Base-by-base conservation (phyloP, 1,140 invertebrate genomes). In the Pantala flavescens region DNA sequence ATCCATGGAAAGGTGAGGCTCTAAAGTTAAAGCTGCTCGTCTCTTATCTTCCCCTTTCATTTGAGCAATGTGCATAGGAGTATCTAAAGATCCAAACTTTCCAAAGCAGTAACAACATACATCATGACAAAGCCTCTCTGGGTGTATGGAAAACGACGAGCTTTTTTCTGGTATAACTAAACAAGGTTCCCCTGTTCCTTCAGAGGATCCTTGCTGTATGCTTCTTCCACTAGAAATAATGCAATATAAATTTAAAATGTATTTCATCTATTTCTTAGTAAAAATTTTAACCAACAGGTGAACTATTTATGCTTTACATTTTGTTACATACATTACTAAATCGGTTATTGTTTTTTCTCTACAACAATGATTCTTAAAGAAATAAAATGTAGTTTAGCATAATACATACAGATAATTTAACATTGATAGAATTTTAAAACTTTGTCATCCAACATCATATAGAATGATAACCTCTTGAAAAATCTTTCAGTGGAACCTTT, bases 71-170 rank as follows among this genome's bases (percentile, higher is more conserved):
- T 94, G 92, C 83, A 92, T 93, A 0, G 92, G 92, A 0, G 92
- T 93, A 78, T 94, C 92, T 72, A 92, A 88, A 0, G 91, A 87
- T 0, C 92, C 92, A 77, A 94, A 94, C 81, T 93, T 93, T 11
- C 91, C 91, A 77, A 90, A 90, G 79, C 92, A 94, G 79, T 93
- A 93, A 77, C 89, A 91, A 80, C 92, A 94, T 77, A 93, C 90
- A 80, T 93, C 91, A 77, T 89, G 88, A 80, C 92, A 94, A 3
- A 91, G 80, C 14, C 91, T 81, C 0, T 87, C 91, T 0, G 91
- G 91, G 84, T 93, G 92, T 77, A 94, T 93, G 75, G 90, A 91
- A 81, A 93, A 94, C 0, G 91, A 93, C 1, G 91, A 92, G 19
- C 91, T 91, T 82, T 93, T 93, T 81, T 94, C 92, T 19, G 92